Base-by-base conservation (phyloP, 1,140 invertebrate genomes). In the Lethrus apterus region DNA sequence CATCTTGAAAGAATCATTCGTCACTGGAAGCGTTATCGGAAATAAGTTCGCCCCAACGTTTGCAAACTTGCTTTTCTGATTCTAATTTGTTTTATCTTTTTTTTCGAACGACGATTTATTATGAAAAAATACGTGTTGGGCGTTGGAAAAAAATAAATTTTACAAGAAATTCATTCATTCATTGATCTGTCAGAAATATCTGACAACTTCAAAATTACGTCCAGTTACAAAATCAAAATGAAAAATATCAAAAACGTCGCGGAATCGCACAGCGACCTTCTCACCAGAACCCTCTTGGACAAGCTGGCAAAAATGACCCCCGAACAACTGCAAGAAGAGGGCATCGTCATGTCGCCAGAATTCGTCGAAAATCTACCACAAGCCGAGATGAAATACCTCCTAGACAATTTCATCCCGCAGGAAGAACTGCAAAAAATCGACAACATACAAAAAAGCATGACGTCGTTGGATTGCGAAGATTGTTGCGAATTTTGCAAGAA, bases 371-470 rank as follows among this genome's bases (percentile, higher is more conserved):
- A 38, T 21, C 9, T 38, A 4, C 35, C 35, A 7, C 18, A 38
- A 11, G 35, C 24, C 4, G 35, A 38, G 15, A 17, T 38, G 10
- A 9, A 38, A 21, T 38, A 38, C 18, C 35, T 38, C 14, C 18
- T 38, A 18, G 35, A 38, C 18, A 38, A 38, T 11, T 11, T 38
- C 10, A 38, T 38, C 20, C 35, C 35, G 10, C 20, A 10, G 1
- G 35, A 38, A 21, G 35, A 38, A 38, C 8, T 38, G n/a, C 20
- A 9, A 11, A 38, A 38, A 13, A 38, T 38, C 7, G 35, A 11
- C 4, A 18, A 38, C 20, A 38, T 38, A n/a, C 35, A 38, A 9
- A 11, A 38, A 1, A 38, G 35, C n/a, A 14, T 38, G 9, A 21
- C 9, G n/a, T 38, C 35, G 2, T 3, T 38, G 13, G 35, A 38